Base-by-base conservation (phyloP, 2,113 vertebrate species). In the Marmota monax region DNA sequence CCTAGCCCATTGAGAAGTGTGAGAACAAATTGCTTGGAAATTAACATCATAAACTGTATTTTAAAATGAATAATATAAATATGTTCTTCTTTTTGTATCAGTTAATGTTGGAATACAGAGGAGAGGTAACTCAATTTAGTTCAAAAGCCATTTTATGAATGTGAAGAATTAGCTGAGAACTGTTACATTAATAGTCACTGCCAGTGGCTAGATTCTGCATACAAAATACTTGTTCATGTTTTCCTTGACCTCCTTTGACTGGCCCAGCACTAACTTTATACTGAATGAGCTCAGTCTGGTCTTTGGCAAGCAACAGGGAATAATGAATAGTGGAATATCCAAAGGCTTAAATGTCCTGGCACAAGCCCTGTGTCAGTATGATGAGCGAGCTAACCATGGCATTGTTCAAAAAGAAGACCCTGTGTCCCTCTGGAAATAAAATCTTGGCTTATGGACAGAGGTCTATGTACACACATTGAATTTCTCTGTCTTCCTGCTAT, bases 211-310 rank as follows among this genome's bases (percentile, higher is more conserved):
- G 96, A 92, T 83, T 97, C 92, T 97, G 95, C 97, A 88, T 97
- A 96, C 96, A 98, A 91, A 98, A 96, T 92, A 95, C 96, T 98
- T 96, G 83, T 96, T 98, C 88, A 51, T 97, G 97, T 98, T 98
- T 97, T 98, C 79, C 98, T 98, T 97, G 94, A 99, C 97, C 88
- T 97, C 63, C 88, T 98, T 97, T 96, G 88, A 90, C 93, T 98
- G 87, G 93, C 65, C 79, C 95, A 96, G 70, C 74, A 34, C 97
- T 98, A 94, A 97, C 93, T 95, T 96, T 95, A 78, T 97, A 83
- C 78, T 98, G 97, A 98, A 97, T 97, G 96, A 96, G 82, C 89
- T 98, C 94, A 96, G 95, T 97, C 74, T 97, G 96, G 97, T 97
- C 88, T 65, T 97, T 98, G 96, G 94, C 98, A 97, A 92, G 94